Conservation (phyloP, 2,797 vertebrate genomes). For the Pitangus sulphuratus region DNA sequence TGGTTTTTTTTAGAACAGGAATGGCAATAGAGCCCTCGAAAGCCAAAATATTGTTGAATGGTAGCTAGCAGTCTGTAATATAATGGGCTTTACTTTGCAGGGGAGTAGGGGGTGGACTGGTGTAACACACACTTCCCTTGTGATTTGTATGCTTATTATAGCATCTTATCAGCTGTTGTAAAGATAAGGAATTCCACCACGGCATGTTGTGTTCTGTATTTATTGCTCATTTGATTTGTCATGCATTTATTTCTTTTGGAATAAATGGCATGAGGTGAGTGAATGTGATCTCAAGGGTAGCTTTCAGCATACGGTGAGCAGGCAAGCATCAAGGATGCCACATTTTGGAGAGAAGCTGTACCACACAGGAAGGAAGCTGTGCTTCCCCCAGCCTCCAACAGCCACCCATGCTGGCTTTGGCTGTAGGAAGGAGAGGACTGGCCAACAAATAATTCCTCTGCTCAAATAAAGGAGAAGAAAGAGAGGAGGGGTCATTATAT, state of each 20-base stretch:
- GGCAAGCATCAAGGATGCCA: background rate
- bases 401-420: background rate
- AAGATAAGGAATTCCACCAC: constrained; percentile 46
- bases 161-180: constrained; percentile 26
- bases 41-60: background rate
- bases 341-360: background rate
- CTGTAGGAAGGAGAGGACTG: background rate
- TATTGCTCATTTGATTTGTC: background rate
- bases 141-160: constrained; percentile 38
- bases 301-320: background rate
- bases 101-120: background rate
- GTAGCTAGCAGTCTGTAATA: background rate
- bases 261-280: background rate
- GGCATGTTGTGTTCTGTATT: background rate
- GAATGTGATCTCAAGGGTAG: background rate
- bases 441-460: background rate
- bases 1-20: constrained; percentile 6
- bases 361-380: background rate
- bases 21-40: background rate
- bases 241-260: background rate
- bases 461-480: background rate
- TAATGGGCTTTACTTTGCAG: background rate
- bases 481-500: background rate
- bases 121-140: background rate
- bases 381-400: background rate